Base-by-base conservation (phyloP, 2,888 invertebrate species). In the Meganola albula region DNA sequence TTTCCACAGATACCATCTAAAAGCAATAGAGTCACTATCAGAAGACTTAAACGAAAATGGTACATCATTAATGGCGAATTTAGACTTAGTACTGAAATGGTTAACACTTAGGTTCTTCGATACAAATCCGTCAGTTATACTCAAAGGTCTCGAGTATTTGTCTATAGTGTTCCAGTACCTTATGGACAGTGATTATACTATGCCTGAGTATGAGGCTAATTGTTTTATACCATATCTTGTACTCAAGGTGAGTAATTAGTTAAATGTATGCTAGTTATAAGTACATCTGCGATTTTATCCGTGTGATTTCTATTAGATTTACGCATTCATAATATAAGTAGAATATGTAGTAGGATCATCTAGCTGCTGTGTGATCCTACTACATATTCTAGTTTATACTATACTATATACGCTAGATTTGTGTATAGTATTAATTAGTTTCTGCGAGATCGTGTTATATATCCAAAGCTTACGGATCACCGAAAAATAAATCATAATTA, bases 31-130 rank as follows among this genome's bases (percentile, higher is more conserved):
- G 73, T 88, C 93, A 0, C 85, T 99, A 27, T 91, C 90, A 29
- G 96, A 96, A 78, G 95, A 96, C 73, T 75, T 96, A 29, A 88
- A 90, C 2, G 90, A 89, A n/a, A 93, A 94, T 57, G 90, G 90
- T 22, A 89, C 91, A 53, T 93, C 96, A 0, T 88, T 97, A 23
- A 90, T 96, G 48, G 91, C 93, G 10, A 99, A 99, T 84, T 87
- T 98, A 41, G 99, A 99, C 86, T 85, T 99, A 41, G 93, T 99
- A 33, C 89, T 99, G 25, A 98, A 98, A 72, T 99, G 99, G 99
- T 74, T 98, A 53, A 98, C 98, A 0, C 82, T 99, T 26, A 88
- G 99, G 39, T 99, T 99, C 85, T 99, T 98, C 64, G 99, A 99
- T 82, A 99, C 99, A 12, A 99, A 99, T 86, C 98, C 99, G 6